Evolutionary conservation across 1,140 invertebrate species (phyloP).

Genomic region (Pogonognathellus flavescens): DNA sequence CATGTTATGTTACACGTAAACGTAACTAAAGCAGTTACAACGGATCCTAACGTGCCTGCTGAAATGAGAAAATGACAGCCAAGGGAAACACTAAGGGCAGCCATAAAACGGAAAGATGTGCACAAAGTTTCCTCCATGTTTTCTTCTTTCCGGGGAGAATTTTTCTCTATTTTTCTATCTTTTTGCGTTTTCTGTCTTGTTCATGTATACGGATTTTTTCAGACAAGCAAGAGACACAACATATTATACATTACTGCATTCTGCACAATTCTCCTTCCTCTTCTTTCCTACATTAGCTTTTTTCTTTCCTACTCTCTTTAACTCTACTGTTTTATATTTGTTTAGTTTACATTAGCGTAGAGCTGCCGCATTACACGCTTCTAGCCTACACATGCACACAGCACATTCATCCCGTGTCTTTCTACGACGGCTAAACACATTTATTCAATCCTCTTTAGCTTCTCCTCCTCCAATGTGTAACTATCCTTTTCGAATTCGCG

Average conservation of each 20-base stretch:
- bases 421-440: background rate
- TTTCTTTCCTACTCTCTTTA: background rate
- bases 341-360: background rate
- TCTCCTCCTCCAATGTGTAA: background rate
- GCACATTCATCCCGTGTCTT: background rate
- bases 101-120: constrained; percentile 56
- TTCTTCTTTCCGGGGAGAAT: constrained; percentile 28
- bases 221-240: constrained; percentile 7
- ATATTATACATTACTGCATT: constrained; percentile 34
- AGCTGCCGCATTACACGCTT: background rate
- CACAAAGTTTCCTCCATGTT: constrained; percentile 39
- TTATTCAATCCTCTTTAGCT: background rate
- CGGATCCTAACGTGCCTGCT: constrained; percentile 28
- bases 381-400: background rate
- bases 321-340: constrained; percentile 3
- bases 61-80: constrained; percentile 58
- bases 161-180: constrained; percentile 10
- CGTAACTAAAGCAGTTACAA: constrained; percentile 46
- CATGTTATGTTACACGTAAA: background rate
- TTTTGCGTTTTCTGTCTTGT: constrained; percentile 17
- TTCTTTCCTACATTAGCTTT: background rate
- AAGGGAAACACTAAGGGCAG: constrained; percentile 58
- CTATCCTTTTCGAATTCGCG: too few relatives aligned
- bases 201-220: background rate
- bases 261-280: background rate